Base-by-base conservation (phyloP, 2,113 vertebrate species). In the Vulpes lagopus region DNA sequence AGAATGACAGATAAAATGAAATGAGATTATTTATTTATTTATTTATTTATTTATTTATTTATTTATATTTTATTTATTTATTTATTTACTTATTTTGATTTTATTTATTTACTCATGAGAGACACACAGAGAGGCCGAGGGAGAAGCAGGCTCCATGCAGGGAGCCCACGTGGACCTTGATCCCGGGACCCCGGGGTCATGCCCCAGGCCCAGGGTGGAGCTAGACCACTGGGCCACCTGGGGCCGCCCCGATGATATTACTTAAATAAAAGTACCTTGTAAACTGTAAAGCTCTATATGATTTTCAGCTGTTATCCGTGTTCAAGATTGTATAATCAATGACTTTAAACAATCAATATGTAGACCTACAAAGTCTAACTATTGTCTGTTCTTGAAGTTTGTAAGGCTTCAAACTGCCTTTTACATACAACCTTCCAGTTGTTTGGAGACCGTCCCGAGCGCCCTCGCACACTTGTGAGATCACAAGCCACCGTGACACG, bases 301-400 rank as follows among this genome's bases (percentile, higher is more conserved):
- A 93, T 89, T 97, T 76, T 59, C 53, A 93, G 60, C 55, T 91
- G 20, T 67, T 95, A 91, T 35, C 17, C 19, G 71, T 32, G 38
- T 76, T 91, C 12, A 57, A 8, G 25, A 81, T 64, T 53, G 65
- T 69, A 6, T 89, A 84, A 89, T 80, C 51, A 78, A 11, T 69
- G 16, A 38, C 38, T 94, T 92, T 53, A 93, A 71, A 64, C 8
- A 67, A 55, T 91, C 67, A 92, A 64, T 53, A 74, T 25, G 14
- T 53, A 89, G 1, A 51, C 14, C 38, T 69, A 14, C 4, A 97
- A 83, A 84, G 49, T 80, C 0, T 55, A 89, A 53, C 38, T 67
- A 8, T 85, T 79, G 5, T 82, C 51, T 94, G 9, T 49, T 89
- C 6, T 80, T 89, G 71, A 74, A 94, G 2, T 25, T 65, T 69